phyloP scores from a whole-genome alignment of 1,140 invertebrate species.

The Drosophila pseudoananassae region DNA sequence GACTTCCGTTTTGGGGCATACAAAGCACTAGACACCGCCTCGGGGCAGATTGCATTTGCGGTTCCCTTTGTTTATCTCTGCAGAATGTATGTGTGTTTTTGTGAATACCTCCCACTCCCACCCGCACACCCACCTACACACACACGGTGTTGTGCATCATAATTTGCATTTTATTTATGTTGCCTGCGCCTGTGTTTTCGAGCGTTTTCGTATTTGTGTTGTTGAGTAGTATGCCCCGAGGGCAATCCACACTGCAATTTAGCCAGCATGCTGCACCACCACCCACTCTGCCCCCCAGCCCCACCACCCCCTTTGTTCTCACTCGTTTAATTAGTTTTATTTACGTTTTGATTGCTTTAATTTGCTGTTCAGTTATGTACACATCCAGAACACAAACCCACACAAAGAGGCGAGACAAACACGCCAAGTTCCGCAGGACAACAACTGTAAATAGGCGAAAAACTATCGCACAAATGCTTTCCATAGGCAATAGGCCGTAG shows the following conservation, averaged over 20 bases:
- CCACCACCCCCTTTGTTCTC: constrained; percentile 46
- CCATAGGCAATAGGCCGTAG: constrained; percentile 36
- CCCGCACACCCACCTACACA: constrained; percentile 9
- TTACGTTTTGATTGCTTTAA: constrained; percentile 76
- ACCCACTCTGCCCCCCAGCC: constrained; percentile 13
- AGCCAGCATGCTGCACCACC: constrained; percentile 47
- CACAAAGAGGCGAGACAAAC: constrained; percentile 13
- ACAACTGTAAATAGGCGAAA: constrained; percentile 61
- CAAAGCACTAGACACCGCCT: constrained; percentile 37
- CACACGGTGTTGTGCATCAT: constrained; percentile 43
- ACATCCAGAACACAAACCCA: constrained; percentile 7
- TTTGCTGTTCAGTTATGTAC: constrained; percentile 73
- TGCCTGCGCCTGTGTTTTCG: constrained; percentile 10
- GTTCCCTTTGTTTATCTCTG: constrained; percentile 55
- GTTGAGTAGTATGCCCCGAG: constrained; percentile 10
- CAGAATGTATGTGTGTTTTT: constrained; percentile 39
- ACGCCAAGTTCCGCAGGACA: constrained; percentile 12
- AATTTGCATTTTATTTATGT: constrained; percentile 67
- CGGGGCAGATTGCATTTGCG: constrained; percentile 73
- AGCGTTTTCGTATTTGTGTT: constrained; percentile 15
- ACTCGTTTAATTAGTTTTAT: constrained; percentile 75
- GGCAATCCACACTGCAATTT: constrained; percentile 49
- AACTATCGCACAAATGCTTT: constrained; percentile 22
- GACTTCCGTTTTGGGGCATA: constrained; percentile 66
- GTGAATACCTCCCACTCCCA: constrained; percentile 43